Conservation (phyloP, 2,888 invertebrate genomes). For the Lasioglossum vierecki region DNA sequence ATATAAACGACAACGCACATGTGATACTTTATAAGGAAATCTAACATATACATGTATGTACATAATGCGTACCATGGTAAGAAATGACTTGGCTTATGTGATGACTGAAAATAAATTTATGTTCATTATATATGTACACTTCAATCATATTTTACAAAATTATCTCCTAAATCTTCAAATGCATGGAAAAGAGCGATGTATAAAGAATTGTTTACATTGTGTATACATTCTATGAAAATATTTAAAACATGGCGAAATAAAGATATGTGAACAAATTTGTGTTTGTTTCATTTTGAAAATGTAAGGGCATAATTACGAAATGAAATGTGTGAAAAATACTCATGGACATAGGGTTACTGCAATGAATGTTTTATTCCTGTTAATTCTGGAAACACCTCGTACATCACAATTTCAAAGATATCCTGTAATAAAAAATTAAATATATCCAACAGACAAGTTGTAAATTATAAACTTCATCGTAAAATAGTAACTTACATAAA, state of each 20-base stretch:
- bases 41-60: background rate
- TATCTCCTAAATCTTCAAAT: slow-evolving; percentile 45
- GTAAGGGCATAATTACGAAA: background rate
- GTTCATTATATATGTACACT: slow-evolving; percentile 36
- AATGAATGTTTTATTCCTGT: slow-evolving; percentile 66
- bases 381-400: slow-evolving; percentile 85
- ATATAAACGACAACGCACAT: slow-evolving; percentile 27
- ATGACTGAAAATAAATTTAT: slow-evolving; percentile 42
- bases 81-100: slow-evolving; percentile 27
- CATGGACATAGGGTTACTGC: slow-evolving; percentile 1
- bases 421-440: slow-evolving; percentile 83
- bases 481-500: slow-evolving; percentile 89
- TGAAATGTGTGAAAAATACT: slow-evolving; percentile 6
- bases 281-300: slow-evolving; percentile 15
- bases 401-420: slow-evolving; percentile 85
- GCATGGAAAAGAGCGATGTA: slow-evolving; percentile 39
- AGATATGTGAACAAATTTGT: slow-evolving; percentile 42
- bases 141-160: slow-evolving; percentile 35
- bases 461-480: background rate
- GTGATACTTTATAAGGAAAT: slow-evolving; percentile 12
- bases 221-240: slow-evolving; percentile 55
- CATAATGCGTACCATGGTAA: slow-evolving; percentile 7
- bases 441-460: background rate
- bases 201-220: slow-evolving; percentile 58
- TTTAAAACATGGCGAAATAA: slow-evolving; percentile 59